A percentile compares a stretch with the other conserved stretches of the same genome.
Conservation (phyloP, 1,140 invertebrate genomes). For the Drosophila setifemur region DNA sequence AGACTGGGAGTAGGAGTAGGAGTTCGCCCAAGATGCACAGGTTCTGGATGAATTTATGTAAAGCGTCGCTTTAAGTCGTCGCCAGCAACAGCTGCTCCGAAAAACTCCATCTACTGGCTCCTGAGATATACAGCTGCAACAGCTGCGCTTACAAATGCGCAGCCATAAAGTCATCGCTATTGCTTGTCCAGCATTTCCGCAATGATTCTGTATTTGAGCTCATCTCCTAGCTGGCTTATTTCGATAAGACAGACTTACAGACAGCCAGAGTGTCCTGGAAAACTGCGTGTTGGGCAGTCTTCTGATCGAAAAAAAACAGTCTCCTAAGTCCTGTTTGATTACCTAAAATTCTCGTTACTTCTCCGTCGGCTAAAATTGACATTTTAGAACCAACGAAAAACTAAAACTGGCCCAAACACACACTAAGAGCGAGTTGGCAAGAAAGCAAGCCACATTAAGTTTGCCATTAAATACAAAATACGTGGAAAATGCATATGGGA, state of each 20-base stretch:
- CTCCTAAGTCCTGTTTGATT: too few species aligned
- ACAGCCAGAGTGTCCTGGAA: conserved; percentile 7
- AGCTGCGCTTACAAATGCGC: conserved; percentile 61
- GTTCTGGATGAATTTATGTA: conserved; percentile 57
- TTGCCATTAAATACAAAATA: conserved; percentile 52
- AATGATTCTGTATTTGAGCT: conserved; percentile 27
- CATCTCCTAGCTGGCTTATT: conserved; percentile 29
- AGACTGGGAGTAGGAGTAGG: conserved; percentile 23
- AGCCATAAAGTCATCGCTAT: conserved; percentile 60
- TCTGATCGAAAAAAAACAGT: too few species aligned
- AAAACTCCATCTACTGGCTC: conserved; percentile 13
- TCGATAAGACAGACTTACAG: conserved; percentile 15
- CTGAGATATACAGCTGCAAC: conserved; percentile 42
- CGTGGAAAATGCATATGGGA: conserved; percentile 57
- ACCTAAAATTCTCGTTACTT: too few species aligned
- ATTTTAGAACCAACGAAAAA: conserved; percentile 40
- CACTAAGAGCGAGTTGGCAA: not conserved
- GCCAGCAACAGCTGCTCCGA: conserved; percentile 62
- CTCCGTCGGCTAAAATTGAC: too few species aligned
- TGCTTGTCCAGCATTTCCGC: conserved; percentile 52
- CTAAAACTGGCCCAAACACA: not conserved
- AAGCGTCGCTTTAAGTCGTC: conserved; percentile 66
- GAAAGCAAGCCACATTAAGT: conserved; percentile 32
- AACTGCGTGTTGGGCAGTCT: too few species aligned
- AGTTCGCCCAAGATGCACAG: conserved; percentile 1